Percentiles rank a stretch among this genome's conserved stretches.
Evolutionary conservation across 2,797 vertebrate species (phyloP).

Genomic region (Kryptolebias ocellatus): DNA sequence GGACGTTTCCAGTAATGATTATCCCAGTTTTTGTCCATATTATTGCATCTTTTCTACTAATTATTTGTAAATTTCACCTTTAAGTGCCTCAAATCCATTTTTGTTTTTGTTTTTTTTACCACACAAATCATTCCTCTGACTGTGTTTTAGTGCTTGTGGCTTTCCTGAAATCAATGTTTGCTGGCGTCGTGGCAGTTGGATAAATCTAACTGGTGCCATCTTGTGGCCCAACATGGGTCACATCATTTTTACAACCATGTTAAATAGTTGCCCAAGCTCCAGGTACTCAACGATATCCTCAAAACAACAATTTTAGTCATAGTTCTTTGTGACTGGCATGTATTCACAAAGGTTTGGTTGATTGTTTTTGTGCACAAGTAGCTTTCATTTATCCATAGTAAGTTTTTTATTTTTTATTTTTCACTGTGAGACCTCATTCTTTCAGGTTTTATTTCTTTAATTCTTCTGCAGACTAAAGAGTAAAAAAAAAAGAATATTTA

Average conservation of each 20-base stretch:
- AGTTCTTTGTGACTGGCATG: neutral
- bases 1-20: neutral
- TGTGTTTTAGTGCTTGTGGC: slow-evolving; percentile 12
- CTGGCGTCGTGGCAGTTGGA: neutral
- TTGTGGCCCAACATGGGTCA: slow-evolving; percentile 22
- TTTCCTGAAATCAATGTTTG: slow-evolving; percentile 14
- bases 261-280: neutral
- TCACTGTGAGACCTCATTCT: slow-evolving; percentile 6
- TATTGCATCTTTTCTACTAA: slow-evolving; percentile 13
- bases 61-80: slow-evolving; percentile 40
- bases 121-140: slow-evolving; percentile 40
- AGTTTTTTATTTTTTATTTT: neutral
- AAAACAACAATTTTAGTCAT: neutral
- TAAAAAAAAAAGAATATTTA: slow-evolving; percentile 19
- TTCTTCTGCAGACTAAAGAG: slow-evolving; percentile 1
- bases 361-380: neutral
- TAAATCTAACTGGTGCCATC: slow-evolving; percentile 38
- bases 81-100: slow-evolving; percentile 68
- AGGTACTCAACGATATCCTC: neutral
- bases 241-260: neutral
- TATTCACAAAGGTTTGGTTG: neutral
- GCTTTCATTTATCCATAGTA: slow-evolving; percentile 14
- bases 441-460: neutral
- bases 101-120: slow-evolving; percentile 10
- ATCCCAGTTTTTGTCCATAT: slow-evolving; percentile 1